Conservation (phyloP, 2,797 vertebrate species). For the Myripristis jacobus region DNA sequence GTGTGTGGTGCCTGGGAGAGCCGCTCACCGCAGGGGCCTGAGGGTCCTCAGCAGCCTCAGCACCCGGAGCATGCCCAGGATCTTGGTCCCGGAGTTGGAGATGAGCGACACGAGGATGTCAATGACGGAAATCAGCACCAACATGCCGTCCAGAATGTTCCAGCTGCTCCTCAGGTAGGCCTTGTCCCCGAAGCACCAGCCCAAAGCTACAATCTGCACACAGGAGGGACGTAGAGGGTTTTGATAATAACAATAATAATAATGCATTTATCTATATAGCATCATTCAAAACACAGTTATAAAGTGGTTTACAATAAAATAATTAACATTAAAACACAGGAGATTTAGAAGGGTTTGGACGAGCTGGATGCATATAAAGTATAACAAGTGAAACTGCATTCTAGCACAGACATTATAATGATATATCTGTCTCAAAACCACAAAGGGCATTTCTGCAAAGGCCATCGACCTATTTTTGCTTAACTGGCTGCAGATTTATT, state of each 20-base stretch:
- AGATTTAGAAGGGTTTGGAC: no score
- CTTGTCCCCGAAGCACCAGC: constrained; percentile 93
- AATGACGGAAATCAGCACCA: constrained; percentile 96
- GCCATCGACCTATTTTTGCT: constrained; percentile 8
- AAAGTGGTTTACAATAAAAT: no score
- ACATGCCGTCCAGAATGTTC: constrained; percentile 95
- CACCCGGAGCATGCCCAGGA: constrained; percentile 96
- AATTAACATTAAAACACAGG: no score
- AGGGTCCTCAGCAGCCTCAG: constrained; percentile 93
- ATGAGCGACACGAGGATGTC: constrained; percentile 97
- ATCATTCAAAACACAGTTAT: no score
- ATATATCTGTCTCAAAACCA: no score
- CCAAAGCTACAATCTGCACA: constrained; percentile 92
- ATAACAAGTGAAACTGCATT: no score
- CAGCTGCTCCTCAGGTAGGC: constrained; percentile 96
- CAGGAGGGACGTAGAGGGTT: not conserved
- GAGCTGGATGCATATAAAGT: no score
- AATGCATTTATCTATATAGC: no score
- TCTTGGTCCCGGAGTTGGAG: constrained; percentile 95
- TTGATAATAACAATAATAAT: no score
- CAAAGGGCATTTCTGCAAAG: no score
- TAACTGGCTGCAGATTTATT: not conserved
- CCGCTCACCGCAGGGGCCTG: constrained; percentile 89
- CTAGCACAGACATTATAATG: no score
- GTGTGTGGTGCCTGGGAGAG: not conserved